Base-by-base conservation (phyloP, 1,140 invertebrate genomes). In the Daktulosphaira vitifoliae region DNA sequence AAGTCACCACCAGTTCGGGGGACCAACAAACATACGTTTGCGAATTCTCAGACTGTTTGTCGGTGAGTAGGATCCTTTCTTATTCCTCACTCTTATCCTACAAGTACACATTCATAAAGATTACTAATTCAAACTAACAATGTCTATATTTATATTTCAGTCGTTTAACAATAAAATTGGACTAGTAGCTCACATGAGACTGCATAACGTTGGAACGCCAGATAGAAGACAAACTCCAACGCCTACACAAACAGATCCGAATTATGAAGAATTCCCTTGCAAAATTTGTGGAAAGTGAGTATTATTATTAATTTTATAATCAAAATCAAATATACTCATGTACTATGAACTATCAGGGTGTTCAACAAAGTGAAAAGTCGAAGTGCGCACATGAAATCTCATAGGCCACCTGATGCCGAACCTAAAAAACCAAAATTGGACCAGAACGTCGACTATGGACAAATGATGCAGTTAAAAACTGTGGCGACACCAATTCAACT, bases 201-300 rank as follows among this genome's bases (percentile, higher is more conserved):
- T 86, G 71, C 84, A 85, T 73, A 80, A 78, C 18, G 76, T 74
- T 23, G 76, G 76, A 11, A 72, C 71, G 33, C 62, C 72, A 70
- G 75, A 77, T 68, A 72, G 75, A 69, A 69, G 76, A 70, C 76
- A 76, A 74, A 79, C 78, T 69, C 78, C 77, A 72, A 80, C 80
- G 73, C 77, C 80, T 74, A 78, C 79, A 74, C 79, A 69, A 73
- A 76, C 69, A 72, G 65, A 72, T 38, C 50, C 68, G 68, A 65
- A 76, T 62, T 42, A 70, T 16, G 78, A 79, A 65, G 74, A 82
- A 72, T 86, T 89, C 78, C 92, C 92, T 72, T 96, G 93, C 84
- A 93, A 92, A 82, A 87, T 96, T 76, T 96, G 93, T 86, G 91
- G 91, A 82, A 95, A 94, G 92, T 95, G 89, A 89, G 90, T 91